These are phyloP conservation scores for Cataglyphis cursor DNA, from an alignment of 2,888 invertebrate species.

Conservation along the genomic window DNA sequence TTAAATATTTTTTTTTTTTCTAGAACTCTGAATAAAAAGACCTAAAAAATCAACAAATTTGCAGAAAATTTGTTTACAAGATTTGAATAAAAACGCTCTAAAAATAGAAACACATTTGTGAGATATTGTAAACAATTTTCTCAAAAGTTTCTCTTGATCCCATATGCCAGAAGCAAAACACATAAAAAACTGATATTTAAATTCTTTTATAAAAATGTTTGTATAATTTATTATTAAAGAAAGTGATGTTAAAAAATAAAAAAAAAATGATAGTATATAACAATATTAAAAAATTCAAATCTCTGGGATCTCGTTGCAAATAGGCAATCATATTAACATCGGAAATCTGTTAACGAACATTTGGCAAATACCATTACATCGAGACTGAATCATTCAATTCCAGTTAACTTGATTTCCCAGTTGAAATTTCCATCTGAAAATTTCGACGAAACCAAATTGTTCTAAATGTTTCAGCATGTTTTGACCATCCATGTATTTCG, in stretches of 20 bases:
- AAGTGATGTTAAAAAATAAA: background rate
- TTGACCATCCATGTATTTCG: background rate
- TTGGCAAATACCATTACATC: slow-evolving; percentile 25
- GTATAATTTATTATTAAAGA: background rate
- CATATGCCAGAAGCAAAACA: background rate
- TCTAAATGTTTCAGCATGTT: background rate
- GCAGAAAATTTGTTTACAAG: too few species aligned
- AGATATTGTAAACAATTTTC: background rate
- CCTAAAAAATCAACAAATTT: too few species aligned
- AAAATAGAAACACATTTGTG: background rate
- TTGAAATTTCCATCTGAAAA: slow-evolving; percentile 27
- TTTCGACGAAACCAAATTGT: slow-evolving; percentile 21
- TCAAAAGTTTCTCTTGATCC: background rate
- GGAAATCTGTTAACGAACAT: slow-evolving; percentile 17
- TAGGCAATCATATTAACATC: slow-evolving; percentile 5
- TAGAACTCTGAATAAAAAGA: too few species aligned
- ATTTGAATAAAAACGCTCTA: too few species aligned
- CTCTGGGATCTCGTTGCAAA: background rate
- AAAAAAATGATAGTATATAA: background rate
- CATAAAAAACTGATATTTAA: background rate
- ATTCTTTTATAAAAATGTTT: background rate
- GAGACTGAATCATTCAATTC: slow-evolving; percentile 12
- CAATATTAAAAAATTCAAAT: background rate
- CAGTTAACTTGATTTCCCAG: slow-evolving; percentile 30
- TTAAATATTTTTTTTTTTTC: too few species aligned